phyloP scores from a whole-genome alignment of 2,888 invertebrate species.

The Embidobia sp. region DNA sequence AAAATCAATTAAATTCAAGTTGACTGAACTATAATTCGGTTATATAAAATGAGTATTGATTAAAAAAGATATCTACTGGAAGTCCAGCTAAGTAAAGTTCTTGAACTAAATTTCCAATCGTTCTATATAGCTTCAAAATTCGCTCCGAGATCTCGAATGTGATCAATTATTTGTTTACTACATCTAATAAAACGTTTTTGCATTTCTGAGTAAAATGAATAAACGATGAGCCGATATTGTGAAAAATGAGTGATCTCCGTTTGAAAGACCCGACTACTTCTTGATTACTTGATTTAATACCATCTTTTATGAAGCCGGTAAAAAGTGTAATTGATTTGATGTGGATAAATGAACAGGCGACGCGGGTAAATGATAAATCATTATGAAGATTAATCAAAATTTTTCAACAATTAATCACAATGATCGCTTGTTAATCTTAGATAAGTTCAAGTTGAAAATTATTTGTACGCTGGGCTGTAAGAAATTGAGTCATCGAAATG shows the following conservation, averaged over 20 bases:
- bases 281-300: slow-evolving; percentile 20
- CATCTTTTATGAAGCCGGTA: slow-evolving; percentile 15
- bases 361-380: slow-evolving; percentile 19
- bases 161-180: no score
- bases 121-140: no score
- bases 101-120: no score
- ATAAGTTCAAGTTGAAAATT: slow-evolving; percentile 2
- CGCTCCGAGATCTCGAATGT: no score
- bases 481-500: slow-evolving; percentile 23
- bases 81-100: no score
- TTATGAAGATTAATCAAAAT: slow-evolving; percentile 33
- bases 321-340: slow-evolving; percentile 37
- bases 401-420: slow-evolving; percentile 30
- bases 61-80: no score
- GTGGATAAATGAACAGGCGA: slow-evolving; percentile 19
- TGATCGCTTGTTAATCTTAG: slow-evolving; percentile 23
- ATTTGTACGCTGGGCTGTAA: slow-evolving; percentile 2
- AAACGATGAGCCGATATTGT: neutral
- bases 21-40: no score
- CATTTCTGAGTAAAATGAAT: neutral
- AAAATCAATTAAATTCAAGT: no score
- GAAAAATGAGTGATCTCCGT: slow-evolving; percentile 4
- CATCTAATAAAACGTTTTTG: no score
- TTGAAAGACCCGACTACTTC: slow-evolving; percentile 3
- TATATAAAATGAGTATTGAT: no score